Conservation (phyloP, 2,113 vertebrate species). For the Syrmaticus mikado region DNA sequence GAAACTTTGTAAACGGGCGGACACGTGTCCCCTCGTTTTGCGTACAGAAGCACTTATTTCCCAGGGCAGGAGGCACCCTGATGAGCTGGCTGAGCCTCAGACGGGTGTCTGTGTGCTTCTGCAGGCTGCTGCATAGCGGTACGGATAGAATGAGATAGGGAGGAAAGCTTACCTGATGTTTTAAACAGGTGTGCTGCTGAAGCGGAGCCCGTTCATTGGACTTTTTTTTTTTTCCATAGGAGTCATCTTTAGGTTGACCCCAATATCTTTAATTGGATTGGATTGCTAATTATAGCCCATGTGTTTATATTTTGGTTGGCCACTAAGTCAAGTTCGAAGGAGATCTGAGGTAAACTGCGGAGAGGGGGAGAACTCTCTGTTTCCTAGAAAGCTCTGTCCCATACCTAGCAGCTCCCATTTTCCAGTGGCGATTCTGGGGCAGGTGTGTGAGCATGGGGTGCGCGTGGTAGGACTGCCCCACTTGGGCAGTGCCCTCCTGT, state of each 20-base stretch:
- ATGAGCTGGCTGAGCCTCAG: neutral
- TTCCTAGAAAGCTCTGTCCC: neutral
- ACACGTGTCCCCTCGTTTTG: neutral
- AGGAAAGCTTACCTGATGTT: constrained; percentile 18
- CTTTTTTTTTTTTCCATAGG: neutral
- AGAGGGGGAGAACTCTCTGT: neutral
- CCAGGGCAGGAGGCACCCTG: neutral
- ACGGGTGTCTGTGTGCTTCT: neutral
- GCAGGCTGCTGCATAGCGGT: neutral
- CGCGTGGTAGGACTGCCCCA: neutral
- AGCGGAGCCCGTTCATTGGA: neutral
- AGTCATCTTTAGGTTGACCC: neutral
- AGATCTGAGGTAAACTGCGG: constrained; percentile 2
- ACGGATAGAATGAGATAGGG: neutral
- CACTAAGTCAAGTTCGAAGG: constrained; percentile 46
- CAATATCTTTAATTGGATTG: constrained; percentile 66
- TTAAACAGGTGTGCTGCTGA: neutral
- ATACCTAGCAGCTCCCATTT: neutral
- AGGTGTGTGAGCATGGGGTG: neutral
- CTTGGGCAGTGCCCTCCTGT: neutral
- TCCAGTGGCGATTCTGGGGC: neutral
- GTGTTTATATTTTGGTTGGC: constrained; percentile 22
- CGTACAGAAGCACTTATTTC: neutral
- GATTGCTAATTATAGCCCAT: constrained; percentile 50
- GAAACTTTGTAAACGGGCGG: neutral